These are phyloP conservation scores for Solenodon paradoxus DNA, from an alignment of 2,113 vertebrate species.

Conservation along the genomic window DNA sequence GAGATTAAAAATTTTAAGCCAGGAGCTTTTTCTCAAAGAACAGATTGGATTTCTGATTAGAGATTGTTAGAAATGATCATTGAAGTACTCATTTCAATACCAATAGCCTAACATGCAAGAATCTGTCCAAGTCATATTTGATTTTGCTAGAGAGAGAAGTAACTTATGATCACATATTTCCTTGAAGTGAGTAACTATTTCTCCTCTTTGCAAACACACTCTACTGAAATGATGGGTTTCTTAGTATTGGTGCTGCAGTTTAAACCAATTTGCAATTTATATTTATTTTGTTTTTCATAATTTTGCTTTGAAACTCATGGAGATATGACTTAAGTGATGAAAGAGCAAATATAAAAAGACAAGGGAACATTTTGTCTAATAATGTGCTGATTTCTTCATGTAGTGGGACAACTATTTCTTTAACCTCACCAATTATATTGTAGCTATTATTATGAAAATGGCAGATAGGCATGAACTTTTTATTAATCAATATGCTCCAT, in stretches of 20 bases:
- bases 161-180: not conserved
- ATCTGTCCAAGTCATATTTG: not conserved
- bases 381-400: not conserved
- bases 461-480: not conserved
- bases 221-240: not conserved
- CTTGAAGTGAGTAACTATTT: not conserved
- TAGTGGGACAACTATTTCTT: not conserved
- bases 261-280: not conserved
- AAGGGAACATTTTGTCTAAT: not conserved
- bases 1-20: slow-evolving; percentile 62
- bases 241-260: not conserved
- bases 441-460: slow-evolving; percentile 8
- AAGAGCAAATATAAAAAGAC: not conserved
- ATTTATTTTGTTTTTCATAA: not conserved
- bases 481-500: not conserved
- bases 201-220: not conserved
- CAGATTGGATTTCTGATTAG: slow-evolving; percentile 74
- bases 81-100: slow-evolving; percentile 61
- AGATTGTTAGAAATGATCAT: slow-evolving; percentile 42
- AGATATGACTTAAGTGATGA: not conserved
- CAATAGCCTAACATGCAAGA: slow-evolving; percentile 43
- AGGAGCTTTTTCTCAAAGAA: slow-evolving; percentile 59
- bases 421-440: not conserved
- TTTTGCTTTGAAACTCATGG: not conserved
- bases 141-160: slow-evolving; percentile 24